These are phyloP conservation scores for Lithophane ornitopus DNA, from an alignment of 2,888 invertebrate species.

Conservation along the genomic window DNA sequence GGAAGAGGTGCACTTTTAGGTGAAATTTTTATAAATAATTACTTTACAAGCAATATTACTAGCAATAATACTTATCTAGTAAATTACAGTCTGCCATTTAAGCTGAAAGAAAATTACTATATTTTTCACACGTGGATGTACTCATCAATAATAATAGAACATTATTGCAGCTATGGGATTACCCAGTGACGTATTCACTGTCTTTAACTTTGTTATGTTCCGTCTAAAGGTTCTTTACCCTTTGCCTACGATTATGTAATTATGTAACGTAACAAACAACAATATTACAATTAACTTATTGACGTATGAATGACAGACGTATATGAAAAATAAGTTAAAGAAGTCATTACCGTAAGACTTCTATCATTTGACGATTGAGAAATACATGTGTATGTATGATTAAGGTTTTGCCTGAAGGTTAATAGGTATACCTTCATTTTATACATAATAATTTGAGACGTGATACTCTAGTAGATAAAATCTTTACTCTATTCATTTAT, in stretches of 20 bases:
- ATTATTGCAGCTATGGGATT: conserved; percentile 4
- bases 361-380: background rate
- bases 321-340: background rate
- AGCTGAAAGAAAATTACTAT: background rate
- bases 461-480: background rate
- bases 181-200: conserved; percentile 33
- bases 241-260: conserved; percentile 34
- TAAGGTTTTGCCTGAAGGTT: background rate
- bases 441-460: too few species aligned
- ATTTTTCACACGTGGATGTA: background rate
- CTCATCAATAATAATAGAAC: conserved; percentile 6
- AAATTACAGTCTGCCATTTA: background rate
- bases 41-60: background rate
- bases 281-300: conserved; percentile 34
- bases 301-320: conserved; percentile 23
- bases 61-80: background rate
- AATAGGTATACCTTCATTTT: background rate
- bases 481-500: background rate
- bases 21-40: background rate
- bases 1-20: too few species aligned
- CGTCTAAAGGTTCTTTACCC: conserved; percentile 23
- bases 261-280: conserved; percentile 36
- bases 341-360: background rate
- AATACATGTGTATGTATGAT: background rate
- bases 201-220: background rate